These are phyloP conservation scores for Neoaliturus tenellus DNA, from an alignment of 2,888 invertebrate species.

Conservation along the genomic window DNA sequence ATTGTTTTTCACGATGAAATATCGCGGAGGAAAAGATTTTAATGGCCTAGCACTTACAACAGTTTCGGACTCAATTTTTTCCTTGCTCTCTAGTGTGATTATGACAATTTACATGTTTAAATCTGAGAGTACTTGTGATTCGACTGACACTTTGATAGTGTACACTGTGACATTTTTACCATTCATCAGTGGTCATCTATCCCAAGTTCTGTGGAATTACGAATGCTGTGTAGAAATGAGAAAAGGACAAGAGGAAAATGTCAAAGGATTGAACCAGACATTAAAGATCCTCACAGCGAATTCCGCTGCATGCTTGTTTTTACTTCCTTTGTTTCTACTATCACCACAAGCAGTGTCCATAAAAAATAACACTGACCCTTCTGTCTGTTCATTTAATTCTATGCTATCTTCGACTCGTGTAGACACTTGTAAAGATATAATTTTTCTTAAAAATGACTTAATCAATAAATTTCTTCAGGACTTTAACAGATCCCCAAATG, in stretches of 20 bases:
- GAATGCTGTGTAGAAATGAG: background rate
- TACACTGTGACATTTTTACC: background rate
- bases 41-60: background rate
- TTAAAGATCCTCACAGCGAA: background rate
- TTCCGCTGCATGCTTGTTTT: background rate
- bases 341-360: background rate
- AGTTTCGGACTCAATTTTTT: background rate
- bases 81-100: background rate
- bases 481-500: background rate
- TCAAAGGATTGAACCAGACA: background rate
- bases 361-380: background rate
- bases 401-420: slow-evolving; percentile 12
- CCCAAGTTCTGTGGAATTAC: slow-evolving; percentile 1
- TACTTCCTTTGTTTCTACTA: background rate
- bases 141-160: background rate
- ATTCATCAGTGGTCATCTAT: slow-evolving; percentile 3
- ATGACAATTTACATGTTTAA: slow-evolving; percentile 3
- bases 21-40: background rate
- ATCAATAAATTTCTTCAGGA: slow-evolving; percentile 9
- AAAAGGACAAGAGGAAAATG: background rate
- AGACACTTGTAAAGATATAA: slow-evolving; percentile 18
- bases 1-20: background rate
- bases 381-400: background rate
- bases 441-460: background rate
- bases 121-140: background rate